A percentile compares a stretch with the other conserved stretches of the same genome.
Conservation (phyloP, 2,888 invertebrate species). For the Sinopyrophorus schimmeli region DNA sequence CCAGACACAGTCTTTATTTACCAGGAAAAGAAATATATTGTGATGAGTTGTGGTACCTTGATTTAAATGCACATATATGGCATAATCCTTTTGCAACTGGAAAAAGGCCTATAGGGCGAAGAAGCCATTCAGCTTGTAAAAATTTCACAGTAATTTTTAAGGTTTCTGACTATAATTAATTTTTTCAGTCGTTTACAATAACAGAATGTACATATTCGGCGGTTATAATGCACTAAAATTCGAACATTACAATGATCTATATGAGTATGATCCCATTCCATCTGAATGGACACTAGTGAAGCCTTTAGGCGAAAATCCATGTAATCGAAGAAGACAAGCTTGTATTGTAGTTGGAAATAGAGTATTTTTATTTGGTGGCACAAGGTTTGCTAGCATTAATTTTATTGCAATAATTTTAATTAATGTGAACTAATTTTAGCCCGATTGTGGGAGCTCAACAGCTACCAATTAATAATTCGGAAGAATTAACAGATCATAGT, state of each 20-base stretch:
- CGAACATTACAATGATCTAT: conserved; percentile 82
- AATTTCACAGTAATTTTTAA: too few species aligned
- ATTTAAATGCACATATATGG: conserved; percentile 75
- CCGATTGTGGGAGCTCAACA: conserved; percentile 28
- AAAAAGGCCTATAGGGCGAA: conserved; percentile 73
- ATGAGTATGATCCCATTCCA: conserved; percentile 68
- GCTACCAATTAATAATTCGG: conserved; percentile 49
- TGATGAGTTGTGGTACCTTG: conserved; percentile 74
- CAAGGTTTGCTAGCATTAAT: conserved; percentile 66
- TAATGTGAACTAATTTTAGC: conserved; percentile 14
- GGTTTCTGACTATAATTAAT: conserved; percentile 11
- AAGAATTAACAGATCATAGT: conserved; percentile 73
- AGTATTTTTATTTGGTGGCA: conserved; percentile 88
- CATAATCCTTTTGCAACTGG: conserved; percentile 63
- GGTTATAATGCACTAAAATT: conserved; percentile 81
- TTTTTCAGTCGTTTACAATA: conserved; percentile 74
- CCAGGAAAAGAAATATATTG: conserved; percentile 76
- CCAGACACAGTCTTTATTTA: conserved; percentile 66
- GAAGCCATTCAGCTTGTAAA: conserved; percentile 92
- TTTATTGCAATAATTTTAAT: not conserved
- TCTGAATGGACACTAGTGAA: conserved; percentile 66
- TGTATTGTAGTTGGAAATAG: conserved; percentile 74
- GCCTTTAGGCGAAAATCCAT: conserved; percentile 64
- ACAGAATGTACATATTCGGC: conserved; percentile 84
- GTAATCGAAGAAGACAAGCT: conserved; percentile 74